phyloP scores from a whole-genome alignment of 1,140 invertebrate genomes.

The Heliconius melpomene region DNA sequence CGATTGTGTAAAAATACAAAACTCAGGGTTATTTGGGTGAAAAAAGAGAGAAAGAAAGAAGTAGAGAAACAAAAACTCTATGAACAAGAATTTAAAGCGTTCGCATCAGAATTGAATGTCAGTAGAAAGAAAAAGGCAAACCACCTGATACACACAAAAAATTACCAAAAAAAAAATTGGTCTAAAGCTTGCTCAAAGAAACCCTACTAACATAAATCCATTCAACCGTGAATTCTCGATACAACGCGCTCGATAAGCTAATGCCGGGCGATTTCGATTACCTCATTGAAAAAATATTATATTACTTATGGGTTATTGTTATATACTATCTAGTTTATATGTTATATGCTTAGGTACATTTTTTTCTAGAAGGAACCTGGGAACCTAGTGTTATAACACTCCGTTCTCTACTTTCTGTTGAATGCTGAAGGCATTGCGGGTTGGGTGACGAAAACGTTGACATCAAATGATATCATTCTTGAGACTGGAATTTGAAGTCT shows the following conservation, averaged over 20 bases:
- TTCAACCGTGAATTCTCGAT: conserved; percentile 36
- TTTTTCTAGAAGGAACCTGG: too few relatives aligned
- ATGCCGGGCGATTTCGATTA: conserved; percentile 6
- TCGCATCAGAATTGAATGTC: conserved; percentile 19
- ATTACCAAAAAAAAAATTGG: conserved; percentile 34
- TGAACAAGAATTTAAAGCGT: not conserved
- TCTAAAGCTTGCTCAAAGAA: conserved; percentile 38
- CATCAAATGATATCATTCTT: not conserved
- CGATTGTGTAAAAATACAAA: not conserved
- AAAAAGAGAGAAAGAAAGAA: not conserved
- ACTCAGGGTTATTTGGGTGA: not conserved
- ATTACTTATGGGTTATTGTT: conserved; percentile 10
- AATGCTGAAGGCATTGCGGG: too few relatives aligned
- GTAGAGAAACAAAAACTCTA: not conserved
- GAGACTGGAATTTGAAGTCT: not conserved
- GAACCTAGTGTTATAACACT: too few relatives aligned
- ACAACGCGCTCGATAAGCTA: conserved; percentile 31
- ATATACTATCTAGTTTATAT: not conserved
- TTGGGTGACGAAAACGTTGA: not conserved
- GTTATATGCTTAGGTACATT: too few relatives aligned
- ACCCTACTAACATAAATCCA: conserved; percentile 33
- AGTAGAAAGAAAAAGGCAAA: conserved; percentile 32
- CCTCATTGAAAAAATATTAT: conserved; percentile 20
- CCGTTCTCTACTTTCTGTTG: too few relatives aligned
- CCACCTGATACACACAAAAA: conserved; percentile 36